Base-by-base conservation (phyloP, 2,113 vertebrate genomes). In the Psittacara wagleri region DNA sequence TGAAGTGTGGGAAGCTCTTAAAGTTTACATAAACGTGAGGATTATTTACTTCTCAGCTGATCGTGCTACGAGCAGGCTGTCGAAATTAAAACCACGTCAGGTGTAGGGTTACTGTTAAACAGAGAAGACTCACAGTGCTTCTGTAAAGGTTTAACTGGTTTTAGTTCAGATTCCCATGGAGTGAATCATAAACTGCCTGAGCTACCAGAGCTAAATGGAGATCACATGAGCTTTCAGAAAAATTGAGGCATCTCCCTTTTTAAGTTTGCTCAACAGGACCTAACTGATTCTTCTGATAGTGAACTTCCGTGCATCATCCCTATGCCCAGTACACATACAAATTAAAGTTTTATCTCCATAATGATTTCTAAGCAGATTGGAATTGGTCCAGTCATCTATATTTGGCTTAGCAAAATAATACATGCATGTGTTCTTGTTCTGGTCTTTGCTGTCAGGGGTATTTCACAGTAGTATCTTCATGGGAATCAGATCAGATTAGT, bases 11-110 rank as follows among this genome's bases (percentile, higher is more conserved):
- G 96, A 94, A 95, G 96, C 55, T 96, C 95, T 97, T 96, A 95
- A 88, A 94, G 94, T 96, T 97, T 96, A 97, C 91, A 88, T 97
- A 96, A 97, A 97, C 81, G 90, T 91, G 85, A 96, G 83, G 90
- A 73, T 86, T 95, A 57, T 88, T 95, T 91, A 82, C 74, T 79
- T 93, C 70, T 96, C 70, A 51, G 74, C 14, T 79, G 86, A 76
- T 18, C 18, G 24, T 68, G 67, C 72, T 73, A 74, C 14, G 57
- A 49, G 49, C 24, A 87, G 43, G 43, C 43, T 84, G 57, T 66
- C 77, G 79, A 82, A 94, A 88, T 16, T 52, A 35, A 41, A 82
- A 7, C 29, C 14, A 72, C n/a, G 6, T 96, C 41, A 57, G 48
- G 25, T 0, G 2, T 35, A 7, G 23, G 13, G 17, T 49, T 92